Evolutionary conservation across 1,140 invertebrate genomes (phyloP).

Genomic region (Drosophila murphyi): DNA sequence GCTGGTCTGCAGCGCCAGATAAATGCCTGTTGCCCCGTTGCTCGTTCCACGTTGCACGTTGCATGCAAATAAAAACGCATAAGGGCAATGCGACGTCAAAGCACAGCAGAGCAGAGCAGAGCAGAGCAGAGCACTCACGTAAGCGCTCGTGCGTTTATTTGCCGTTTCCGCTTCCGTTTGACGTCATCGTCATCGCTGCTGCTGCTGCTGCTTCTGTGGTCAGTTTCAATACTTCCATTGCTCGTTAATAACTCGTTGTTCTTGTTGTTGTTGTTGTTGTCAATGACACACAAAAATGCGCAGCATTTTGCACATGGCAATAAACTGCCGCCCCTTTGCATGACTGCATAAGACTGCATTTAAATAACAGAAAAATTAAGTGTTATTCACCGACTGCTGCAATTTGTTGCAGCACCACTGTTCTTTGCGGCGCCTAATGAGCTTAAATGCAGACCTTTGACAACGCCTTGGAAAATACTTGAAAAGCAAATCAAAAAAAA

Average conservation of each 20-base stretch:
- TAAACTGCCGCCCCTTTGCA: conserved; percentile 45
- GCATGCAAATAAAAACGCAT: conserved; percentile 36
- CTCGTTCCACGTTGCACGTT: conserved; percentile 38
- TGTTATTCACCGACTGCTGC: conserved; percentile 8
- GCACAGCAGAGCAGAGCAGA: too few species aligned
- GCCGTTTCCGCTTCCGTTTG: conserved; percentile 79
- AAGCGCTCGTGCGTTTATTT: conserved; percentile 80
- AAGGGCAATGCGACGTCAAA: background rate
- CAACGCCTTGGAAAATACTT: conserved; percentile 16
- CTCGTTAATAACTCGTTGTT: conserved; percentile 72
- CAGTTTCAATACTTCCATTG: conserved; percentile 73
- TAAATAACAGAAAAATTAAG: conserved; percentile 49
- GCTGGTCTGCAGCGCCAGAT: conserved; percentile 74
- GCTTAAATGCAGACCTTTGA: conserved; percentile 43
- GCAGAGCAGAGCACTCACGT: conserved; percentile 56
- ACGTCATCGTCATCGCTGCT: conserved; percentile 40
- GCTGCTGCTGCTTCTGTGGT: conserved; percentile 53
- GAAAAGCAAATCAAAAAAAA: background rate
- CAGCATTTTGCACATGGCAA: conserved; percentile 67
- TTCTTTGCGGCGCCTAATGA: conserved; percentile 36
- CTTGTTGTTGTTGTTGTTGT: conserved; percentile 32
- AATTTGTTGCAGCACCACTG: conserved; percentile 42
- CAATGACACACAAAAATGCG: conserved; percentile 59
- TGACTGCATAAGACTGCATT: conserved; percentile 40
- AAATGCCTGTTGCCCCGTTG: conserved; percentile 69